These are phyloP conservation scores for Zhengitettix transpicula DNA, from an alignment of 2,888 invertebrate genomes.

Conservation along the genomic window DNA sequence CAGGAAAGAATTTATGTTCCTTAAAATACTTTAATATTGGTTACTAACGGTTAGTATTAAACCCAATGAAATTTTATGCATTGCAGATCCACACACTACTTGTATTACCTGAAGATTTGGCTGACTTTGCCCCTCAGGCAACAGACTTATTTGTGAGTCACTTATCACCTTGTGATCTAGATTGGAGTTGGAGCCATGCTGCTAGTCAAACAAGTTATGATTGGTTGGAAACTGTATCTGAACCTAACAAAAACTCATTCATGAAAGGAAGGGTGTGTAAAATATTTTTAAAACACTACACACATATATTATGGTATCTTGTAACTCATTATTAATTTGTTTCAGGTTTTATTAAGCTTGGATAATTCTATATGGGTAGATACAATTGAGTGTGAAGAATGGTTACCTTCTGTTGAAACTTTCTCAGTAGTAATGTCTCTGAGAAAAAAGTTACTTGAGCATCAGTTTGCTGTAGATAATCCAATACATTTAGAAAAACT, in stretches of 20 bases:
- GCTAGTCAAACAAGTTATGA: neutral
- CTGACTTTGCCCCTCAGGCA: neutral
- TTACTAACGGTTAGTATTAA: no score
- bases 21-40: no score
- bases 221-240: neutral
- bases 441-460: neutral
- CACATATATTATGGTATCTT: neutral
- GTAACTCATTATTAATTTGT: neutral
- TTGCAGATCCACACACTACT: neutral
- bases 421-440: neutral
- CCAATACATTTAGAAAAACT: neutral
- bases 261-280: neutral
- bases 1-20: no score
- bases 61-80: no score
- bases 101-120: neutral
- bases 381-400: neutral
- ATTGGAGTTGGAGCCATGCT: neutral
- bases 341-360: neutral
- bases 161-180: neutral
- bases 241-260: neutral
- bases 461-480: neutral
- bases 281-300: neutral
- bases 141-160: neutral
- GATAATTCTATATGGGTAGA: neutral
- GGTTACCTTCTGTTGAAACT: neutral